phyloP scores from a whole-genome alignment of 2,113 vertebrate species.

The Gracilinanus agilis region DNA sequence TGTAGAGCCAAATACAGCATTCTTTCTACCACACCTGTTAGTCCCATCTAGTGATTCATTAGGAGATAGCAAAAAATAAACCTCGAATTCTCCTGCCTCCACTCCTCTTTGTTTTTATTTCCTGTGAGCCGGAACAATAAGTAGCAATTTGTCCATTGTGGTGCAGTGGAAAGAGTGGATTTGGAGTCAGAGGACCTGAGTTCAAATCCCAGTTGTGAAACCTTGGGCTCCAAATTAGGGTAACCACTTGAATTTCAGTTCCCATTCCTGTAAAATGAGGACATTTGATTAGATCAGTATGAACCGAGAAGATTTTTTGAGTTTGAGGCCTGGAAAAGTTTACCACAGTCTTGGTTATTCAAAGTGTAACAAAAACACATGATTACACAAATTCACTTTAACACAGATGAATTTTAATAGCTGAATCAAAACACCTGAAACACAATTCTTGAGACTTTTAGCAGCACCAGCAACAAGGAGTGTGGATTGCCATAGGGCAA shows the following conservation, averaged over 20 bases:
- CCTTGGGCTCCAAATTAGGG: neutral
- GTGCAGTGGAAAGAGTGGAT: neutral
- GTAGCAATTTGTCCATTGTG: neutral
- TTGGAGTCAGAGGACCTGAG: neutral
- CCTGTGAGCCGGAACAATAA: neutral
- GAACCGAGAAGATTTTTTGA: neutral
- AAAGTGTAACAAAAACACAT: slow-evolving; percentile 58
- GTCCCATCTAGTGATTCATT: slow-evolving; percentile 15
- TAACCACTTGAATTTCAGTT: neutral
- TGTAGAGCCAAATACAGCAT: neutral
- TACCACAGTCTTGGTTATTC: slow-evolving; percentile 54
- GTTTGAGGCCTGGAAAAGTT: neutral
- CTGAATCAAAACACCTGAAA: slow-evolving; percentile 76
- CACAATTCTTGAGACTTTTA: slow-evolving; percentile 78
- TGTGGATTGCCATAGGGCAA: slow-evolving; percentile 66
- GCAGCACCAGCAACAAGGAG: slow-evolving; percentile 81
- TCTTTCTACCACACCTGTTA: slow-evolving; percentile 7
- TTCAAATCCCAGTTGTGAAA: neutral
- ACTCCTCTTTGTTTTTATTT: slow-evolving; percentile 41
- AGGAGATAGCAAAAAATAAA: slow-evolving; percentile 56
- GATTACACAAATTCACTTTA: slow-evolving; percentile 62
- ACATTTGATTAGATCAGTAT: neutral
- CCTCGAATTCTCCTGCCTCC: neutral
- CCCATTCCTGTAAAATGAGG: neutral
- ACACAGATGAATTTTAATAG: slow-evolving; percentile 83